Evolutionary conservation across 92 coral and sea anemone genomes (phyloP), one percentile per base, ranked within the genome.

Genomic region (Anthopleura xanthogrammica): DNA sequence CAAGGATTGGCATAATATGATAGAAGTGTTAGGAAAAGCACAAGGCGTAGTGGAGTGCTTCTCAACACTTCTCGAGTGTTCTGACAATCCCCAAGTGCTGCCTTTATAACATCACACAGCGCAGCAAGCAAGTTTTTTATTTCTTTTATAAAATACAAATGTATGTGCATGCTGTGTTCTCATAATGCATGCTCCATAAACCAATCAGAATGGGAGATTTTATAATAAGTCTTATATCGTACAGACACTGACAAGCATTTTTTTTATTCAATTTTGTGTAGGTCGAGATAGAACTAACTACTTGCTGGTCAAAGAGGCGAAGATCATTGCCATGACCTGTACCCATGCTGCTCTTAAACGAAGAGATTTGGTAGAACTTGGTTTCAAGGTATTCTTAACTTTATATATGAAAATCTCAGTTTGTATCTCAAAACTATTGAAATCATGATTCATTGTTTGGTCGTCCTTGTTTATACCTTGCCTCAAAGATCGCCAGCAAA

Each of bases 301-400:
- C 80, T 86, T 96, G n/a, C 81, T 96, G 40, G 99, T 96, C 55
- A 96, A 96, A 82, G 99, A 96, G 86, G 99, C 99, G 9, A 96
- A 96, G 87, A 94, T 96, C 60, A 96, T 96, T 14, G 99, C 99
- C 43, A 96, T 96, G 99, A 96, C 99, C 29, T 96, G 99, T 82
- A 96, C 99, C 5, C 99, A 96, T 78, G 99, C 99, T 39, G 99
- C 99, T 23, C 92, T 96, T 48, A 92, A 95, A 77, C 81, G 99
- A 84, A 81, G 95, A 52, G 99, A 96, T 86, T 90, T 96, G 66
- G 98, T 94, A 66, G 94, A 96, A 66, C 91, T 92, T 17, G 97
- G 99, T 5, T 96, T 96, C 75, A 96, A 96, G 99, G 99, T 87
- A 72, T 10, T 16, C 19, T 52, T 52, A 29, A 23, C 71, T 50